Base-by-base conservation (phyloP, 1,140 invertebrate genomes). In the Oscheius sp. region DNA sequence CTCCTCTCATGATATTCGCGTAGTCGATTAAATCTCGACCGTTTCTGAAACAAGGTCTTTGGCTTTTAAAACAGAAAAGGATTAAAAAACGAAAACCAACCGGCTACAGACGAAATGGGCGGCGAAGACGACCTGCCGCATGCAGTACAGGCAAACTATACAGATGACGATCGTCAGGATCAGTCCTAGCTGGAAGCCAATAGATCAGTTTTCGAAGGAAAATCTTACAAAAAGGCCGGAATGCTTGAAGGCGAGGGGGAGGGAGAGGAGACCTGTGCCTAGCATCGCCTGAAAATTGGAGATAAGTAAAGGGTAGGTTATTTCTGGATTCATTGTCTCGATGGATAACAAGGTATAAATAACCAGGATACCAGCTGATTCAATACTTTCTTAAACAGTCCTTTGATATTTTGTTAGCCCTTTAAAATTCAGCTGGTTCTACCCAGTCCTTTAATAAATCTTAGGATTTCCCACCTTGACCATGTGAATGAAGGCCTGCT, bases 171-270 rank as follows among this genome's bases (percentile, higher is more conserved):
- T 70, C 3, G 82, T 74, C 13, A 84, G 73, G 20, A 84, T 66
- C 10, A 82, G 58, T 10, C 82, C 81, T 7, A 84, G 72, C 80
- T 82, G 62, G 68, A 77, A 77, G n/a, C n/a, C n/a, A n/a, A n/a
- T n/a, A 18, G 18, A n/a, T 32, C 20, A 32, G 20, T 10, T 59
- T 18, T 29, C 42, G 31, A 7, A 29, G 26, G 26, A 65, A 49
- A 42, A n/a, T 68, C 73, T 64, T 36, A 82, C 81, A 68, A 76
- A 83, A 20, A 83, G 67, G 29, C 82, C 82, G 20, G 82, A 79
- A 69, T 83, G 73, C 52, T 80, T 84, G 42, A 83, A 83, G 23
- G 82, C 82, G 4, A 82, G 64, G 18, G 82, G 82, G 23, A 83
- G 75, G 1, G 79, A 78, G 0, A 83, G 78, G 1, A 83, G 59